A percentile compares a stretch with the other conserved stretches of the same genome.
Evolutionary conservation across 2,113 vertebrate species (phyloP).

Genomic region (Podarcis muralis): DNA sequence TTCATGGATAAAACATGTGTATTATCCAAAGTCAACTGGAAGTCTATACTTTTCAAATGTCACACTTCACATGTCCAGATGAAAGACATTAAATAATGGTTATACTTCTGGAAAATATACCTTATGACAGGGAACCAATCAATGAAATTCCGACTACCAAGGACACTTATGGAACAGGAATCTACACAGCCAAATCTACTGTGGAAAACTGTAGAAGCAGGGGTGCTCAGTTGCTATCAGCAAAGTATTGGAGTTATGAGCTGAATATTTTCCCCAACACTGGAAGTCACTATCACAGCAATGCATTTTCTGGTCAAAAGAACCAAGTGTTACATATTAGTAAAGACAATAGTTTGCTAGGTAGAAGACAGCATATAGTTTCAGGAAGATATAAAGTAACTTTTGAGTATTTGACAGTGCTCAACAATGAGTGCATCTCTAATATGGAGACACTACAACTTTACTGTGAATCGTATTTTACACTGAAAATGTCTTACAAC

Average conservation of each 20-base stretch:
- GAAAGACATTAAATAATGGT: not conserved
- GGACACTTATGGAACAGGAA: not conserved
- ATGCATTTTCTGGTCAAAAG: not conserved
- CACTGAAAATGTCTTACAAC: not conserved
- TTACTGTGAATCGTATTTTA: not conserved
- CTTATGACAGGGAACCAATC: not conserved
- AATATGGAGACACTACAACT: not conserved
- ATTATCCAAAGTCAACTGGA: too few relatives aligned
- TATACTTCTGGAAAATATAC: not conserved
- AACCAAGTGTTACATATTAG: not conserved
- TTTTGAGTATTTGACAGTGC: not conserved
- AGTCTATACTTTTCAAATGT: not conserved
- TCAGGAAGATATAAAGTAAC: not conserved
- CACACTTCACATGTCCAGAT: not conserved
- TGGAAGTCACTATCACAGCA: not conserved
- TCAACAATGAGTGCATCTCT: not conserved
- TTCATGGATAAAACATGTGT: not conserved
- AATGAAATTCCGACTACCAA: not conserved
- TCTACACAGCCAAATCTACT: not conserved
- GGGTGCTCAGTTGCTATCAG: not conserved
- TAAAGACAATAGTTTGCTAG: not conserved
- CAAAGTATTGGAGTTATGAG: not conserved
- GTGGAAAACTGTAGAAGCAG: not conserved
- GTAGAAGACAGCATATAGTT: not conserved
- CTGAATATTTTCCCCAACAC: not conserved